Evolutionary conservation across 1,140 invertebrate species (phyloP).

Genomic region (Melanaphis sacchari): DNA sequence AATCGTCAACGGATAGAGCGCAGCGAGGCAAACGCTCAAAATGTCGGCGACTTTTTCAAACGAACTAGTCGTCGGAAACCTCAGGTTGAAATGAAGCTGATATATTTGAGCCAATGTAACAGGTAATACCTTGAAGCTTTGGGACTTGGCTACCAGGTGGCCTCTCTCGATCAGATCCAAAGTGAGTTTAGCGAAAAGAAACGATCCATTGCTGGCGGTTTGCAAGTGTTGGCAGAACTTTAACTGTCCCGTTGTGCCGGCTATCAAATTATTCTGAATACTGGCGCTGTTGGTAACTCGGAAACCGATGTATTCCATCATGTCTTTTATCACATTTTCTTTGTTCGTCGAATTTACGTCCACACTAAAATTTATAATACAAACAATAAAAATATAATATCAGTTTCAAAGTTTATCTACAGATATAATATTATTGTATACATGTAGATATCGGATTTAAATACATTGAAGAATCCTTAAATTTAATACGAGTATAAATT

Average conservation of each 20-base stretch:
- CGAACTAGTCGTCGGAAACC: constrained; percentile 87
- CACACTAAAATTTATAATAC: constrained; percentile 64
- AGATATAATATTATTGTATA: neutral
- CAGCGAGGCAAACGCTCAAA: constrained; percentile 87
- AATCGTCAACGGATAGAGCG: constrained; percentile 87
- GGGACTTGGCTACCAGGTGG: constrained; percentile 90
- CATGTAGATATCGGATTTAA: neutral
- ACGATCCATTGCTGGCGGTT: constrained; percentile 83
- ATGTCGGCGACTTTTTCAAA: constrained; percentile 87
- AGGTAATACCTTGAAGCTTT: constrained; percentile 91
- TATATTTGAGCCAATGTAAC: constrained; percentile 93
- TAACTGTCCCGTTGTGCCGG: constrained; percentile 65
- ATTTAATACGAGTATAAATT: too few relatives aligned
- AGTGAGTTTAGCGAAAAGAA: constrained; percentile 89
- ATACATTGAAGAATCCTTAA: neutral
- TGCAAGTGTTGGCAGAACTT: constrained; percentile 87
- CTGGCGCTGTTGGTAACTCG: constrained; percentile 78
- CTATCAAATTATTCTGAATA: constrained; percentile 84
- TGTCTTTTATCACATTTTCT: constrained; percentile 80
- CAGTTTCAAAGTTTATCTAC: neutral
- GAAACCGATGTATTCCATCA: constrained; percentile 85
- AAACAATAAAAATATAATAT: constrained; percentile 34
- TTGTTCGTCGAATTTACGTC: constrained; percentile 71
- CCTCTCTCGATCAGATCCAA: constrained; percentile 94
- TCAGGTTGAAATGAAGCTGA: constrained; percentile 89